These are phyloP conservation scores for Nothura maculosa DNA, from an alignment of 2,797 vertebrate species.

Conservation along the genomic window DNA sequence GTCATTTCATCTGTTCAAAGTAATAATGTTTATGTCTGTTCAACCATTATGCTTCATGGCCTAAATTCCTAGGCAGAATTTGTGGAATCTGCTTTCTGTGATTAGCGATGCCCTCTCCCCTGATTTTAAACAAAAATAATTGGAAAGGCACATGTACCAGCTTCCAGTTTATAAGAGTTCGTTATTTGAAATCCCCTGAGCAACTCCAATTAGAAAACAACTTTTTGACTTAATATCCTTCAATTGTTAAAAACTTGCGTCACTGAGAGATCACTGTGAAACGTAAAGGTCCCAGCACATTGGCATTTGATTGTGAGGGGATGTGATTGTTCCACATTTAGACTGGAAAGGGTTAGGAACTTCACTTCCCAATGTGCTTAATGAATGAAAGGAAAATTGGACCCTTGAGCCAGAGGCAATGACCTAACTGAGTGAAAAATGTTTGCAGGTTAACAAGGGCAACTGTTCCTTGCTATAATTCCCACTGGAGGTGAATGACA, in stretches of 20 bases:
- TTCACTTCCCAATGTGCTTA: constrained; percentile 94
- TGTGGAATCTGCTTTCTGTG: constrained; percentile 80
- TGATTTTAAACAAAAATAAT: constrained; percentile 82
- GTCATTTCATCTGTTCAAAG: constrained; percentile 43
- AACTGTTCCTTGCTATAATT: constrained; percentile 83
- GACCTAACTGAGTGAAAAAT: constrained; percentile 94
- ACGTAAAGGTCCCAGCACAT: constrained; percentile 82
- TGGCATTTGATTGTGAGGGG: constrained; percentile 88
- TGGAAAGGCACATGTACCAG: constrained; percentile 84
- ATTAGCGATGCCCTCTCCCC: constrained; percentile 82
- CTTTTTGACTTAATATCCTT: constrained; percentile 95
- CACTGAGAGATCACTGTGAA: constrained; percentile 85
- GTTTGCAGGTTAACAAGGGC: constrained; percentile 94
- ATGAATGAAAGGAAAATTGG: constrained; percentile 92
- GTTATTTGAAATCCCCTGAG: constrained; percentile 83
- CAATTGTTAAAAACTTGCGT: constrained; percentile 97
- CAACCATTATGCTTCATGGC: constrained; percentile 10
- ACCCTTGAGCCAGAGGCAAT: constrained; percentile 88
- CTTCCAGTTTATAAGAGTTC: constrained; percentile 85
- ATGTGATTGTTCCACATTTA: constrained; percentile 93
- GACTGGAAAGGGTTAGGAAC: constrained; percentile 94
- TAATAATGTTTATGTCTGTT: constrained; percentile 27
- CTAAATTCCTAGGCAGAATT: constrained; percentile 72
- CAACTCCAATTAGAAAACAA: constrained; percentile 88
- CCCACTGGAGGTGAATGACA: constrained; percentile 80